A percentile compares a stretch with the other conserved stretches of the same genome.
These are phyloP conservation scores for Apogon talboti DNA, from an alignment of 2,797 vertebrate genomes.

Conservation along the genomic window DNA sequence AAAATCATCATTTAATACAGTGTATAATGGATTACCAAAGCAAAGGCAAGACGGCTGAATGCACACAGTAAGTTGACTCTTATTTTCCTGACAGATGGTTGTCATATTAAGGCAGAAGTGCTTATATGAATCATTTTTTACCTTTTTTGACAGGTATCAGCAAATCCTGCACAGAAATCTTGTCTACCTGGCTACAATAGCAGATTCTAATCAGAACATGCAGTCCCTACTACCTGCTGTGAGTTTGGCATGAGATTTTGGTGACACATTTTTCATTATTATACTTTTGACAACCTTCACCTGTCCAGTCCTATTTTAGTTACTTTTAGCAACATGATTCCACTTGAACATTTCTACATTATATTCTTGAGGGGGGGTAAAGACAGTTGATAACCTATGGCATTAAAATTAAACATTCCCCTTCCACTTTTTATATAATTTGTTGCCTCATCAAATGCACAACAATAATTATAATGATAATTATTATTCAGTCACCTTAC, in stretches of 20 bases:
- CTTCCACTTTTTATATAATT: background rate
- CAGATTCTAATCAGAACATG: conserved; percentile 99
- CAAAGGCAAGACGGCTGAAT: conserved; percentile 98
- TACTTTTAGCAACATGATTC: background rate
- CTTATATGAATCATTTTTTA: conserved; percentile 22
- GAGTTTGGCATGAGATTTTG: conserved; percentile 78
- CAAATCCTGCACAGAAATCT: conserved; percentile 99
- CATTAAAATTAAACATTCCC: background rate
- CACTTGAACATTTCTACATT: background rate
- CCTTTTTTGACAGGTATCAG: conserved; percentile 88
- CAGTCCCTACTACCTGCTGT: conserved; percentile 98
- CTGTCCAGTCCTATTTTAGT: background rate
- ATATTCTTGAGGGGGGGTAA: no score
- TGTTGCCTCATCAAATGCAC: background rate
- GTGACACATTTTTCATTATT: conserved; percentile 1
- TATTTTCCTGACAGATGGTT: conserved; percentile 56
- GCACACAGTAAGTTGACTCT: conserved; percentile 93
- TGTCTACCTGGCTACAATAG: conserved; percentile 99
- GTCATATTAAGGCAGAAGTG: background rate
- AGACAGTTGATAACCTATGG: no score
- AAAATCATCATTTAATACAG: conserved; percentile 97
- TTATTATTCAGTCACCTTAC: no score
- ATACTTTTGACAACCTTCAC: background rate
- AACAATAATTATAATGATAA: background rate
- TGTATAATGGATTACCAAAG: conserved; percentile 99